Base-by-base conservation (phyloP, 1,140 invertebrate species). In the Drosophila nigromelanica region DNA sequence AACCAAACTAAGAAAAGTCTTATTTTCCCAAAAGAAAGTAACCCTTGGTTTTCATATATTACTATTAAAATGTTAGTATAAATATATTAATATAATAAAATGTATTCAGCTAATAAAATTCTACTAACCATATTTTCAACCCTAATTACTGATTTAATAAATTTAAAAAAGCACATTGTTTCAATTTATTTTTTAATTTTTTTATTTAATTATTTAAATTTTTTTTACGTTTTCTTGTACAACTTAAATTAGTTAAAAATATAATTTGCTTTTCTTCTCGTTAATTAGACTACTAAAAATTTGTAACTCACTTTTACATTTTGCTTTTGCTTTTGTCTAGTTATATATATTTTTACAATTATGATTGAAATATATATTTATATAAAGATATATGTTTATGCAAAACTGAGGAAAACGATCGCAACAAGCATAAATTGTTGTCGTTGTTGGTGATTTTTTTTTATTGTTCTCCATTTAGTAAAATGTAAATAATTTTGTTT, bases 201-300 rank as follows among this genome's bases (percentile, higher is more conserved):
- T 72, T 76, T 69, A 73, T 73, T 73, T 43, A 68, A 42, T 67
- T 66, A 71, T 8, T 15, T 50, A 47, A 24, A 24, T 56, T 61
- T 78, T 87, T 70, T 54, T 66, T 74, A 50, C 50, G 37, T 71
- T 52, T 70, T 48, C 61, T 61, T 78, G 45, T 59, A 64, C 37
- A 64, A 66, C 71, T 77, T 77, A 74, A 39, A 50, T 69, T 83
- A 83, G 48, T 76, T 85, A 76, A 76, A 79, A 72, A 75, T 83
- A 83, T 37, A 79, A 68, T 73, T 78, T 75, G 27, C 40, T 64
- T 71, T 47, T 72, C 55, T 39, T 51, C 18, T 61, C 8, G 24
- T 69, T 50, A 48, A 77, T 64, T 55, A 76, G 47, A 54, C 79
- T 63, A 76, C 51, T 63, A 86, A 47, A 85, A 52, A 62, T 63